phyloP scores from a whole-genome alignment of 2,113 vertebrate species.

The Xiphias gladius region DNA sequence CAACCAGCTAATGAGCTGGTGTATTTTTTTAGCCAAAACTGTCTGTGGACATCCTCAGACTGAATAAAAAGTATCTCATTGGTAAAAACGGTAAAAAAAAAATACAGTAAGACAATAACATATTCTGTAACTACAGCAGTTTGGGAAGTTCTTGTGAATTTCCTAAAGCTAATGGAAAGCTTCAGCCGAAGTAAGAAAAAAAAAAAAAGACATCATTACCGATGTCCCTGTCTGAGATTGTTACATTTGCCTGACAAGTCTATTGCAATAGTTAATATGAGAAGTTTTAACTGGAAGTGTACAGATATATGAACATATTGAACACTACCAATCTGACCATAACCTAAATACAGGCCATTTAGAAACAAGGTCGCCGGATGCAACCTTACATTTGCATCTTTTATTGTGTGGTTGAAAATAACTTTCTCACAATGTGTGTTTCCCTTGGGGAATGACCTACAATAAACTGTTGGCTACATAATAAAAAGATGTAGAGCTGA shows the following conservation, averaged over 20 bases:
- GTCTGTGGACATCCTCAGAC: not conserved
- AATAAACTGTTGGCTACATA: constrained; percentile 28
- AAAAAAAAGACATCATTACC: not conserved
- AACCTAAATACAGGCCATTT: constrained; percentile 15
- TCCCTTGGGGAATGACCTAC: constrained; percentile 23
- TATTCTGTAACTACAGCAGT: not conserved
- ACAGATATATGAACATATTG: constrained; percentile 5
- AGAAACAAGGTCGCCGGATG: constrained; percentile 17
- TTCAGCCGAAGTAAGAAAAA: not conserved
- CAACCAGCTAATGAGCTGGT: constrained; percentile 19
- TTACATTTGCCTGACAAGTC: not conserved
- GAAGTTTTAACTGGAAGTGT: not conserved
- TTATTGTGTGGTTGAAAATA: constrained; percentile 25
- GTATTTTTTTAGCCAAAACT: constrained; percentile 31
- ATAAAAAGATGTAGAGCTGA: not conserved
- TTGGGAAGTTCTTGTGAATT: constrained; percentile 7
- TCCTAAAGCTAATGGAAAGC: not conserved
- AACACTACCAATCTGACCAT: constrained; percentile 23
- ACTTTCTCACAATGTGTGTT: not conserved
- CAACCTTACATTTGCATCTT: constrained; percentile 26
- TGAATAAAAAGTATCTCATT: constrained; percentile 4
- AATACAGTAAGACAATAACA: not conserved
- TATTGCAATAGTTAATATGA: not conserved
- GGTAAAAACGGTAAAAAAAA: not conserved
- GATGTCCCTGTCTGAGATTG: not conserved